Percentiles rank a stretch among this genome's conserved stretches.
These are phyloP conservation scores for Lepeophtheirus nordmannii DNA, from an alignment of 2,888 invertebrate species.

Conservation along the genomic window DNA sequence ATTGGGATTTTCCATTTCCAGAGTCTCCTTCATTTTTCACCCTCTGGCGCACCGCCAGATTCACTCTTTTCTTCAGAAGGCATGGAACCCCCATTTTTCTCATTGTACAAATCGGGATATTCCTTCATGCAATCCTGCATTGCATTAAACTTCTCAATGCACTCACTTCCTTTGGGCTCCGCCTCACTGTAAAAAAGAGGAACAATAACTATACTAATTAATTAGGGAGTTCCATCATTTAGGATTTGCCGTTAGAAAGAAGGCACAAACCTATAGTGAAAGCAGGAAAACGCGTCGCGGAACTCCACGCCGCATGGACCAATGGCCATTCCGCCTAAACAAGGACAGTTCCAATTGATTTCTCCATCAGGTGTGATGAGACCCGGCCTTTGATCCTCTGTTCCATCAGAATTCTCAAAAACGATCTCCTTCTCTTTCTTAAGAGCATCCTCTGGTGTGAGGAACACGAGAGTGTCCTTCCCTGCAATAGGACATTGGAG, in stretches of 20 bases:
- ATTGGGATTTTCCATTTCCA: too few relatives aligned
- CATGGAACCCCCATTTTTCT: slow-evolving; percentile 38
- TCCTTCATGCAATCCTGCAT: slow-evolving; percentile 81
- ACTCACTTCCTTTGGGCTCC: slow-evolving; percentile 83
- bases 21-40: too few relatives aligned
- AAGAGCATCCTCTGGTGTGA: slow-evolving; percentile 58
- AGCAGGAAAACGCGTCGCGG: slow-evolving; percentile 83
- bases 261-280: slow-evolving; percentile 56
- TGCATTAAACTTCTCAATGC: slow-evolving; percentile 69
- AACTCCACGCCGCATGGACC: slow-evolving; percentile 89
- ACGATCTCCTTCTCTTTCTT: slow-evolving; percentile 48
- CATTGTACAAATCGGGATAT: slow-evolving; percentile 61
- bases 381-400: slow-evolving; percentile 48
- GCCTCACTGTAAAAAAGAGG: slow-evolving; percentile 38
- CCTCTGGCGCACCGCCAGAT: too few relatives aligned
- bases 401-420: slow-evolving; percentile 43
- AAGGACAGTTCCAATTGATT: slow-evolving; percentile 94
- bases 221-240: slow-evolving; percentile 7
- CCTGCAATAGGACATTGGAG: slow-evolving; percentile 37
- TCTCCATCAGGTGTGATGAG: slow-evolving; percentile 66
- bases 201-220: background rate
- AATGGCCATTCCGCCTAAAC: slow-evolving; percentile 90
- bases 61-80: too few relatives aligned
- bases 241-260: background rate
- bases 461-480: slow-evolving; percentile 69